Base-by-base conservation (phyloP, 2,113 vertebrate genomes). In the Stegastes partitus region DNA sequence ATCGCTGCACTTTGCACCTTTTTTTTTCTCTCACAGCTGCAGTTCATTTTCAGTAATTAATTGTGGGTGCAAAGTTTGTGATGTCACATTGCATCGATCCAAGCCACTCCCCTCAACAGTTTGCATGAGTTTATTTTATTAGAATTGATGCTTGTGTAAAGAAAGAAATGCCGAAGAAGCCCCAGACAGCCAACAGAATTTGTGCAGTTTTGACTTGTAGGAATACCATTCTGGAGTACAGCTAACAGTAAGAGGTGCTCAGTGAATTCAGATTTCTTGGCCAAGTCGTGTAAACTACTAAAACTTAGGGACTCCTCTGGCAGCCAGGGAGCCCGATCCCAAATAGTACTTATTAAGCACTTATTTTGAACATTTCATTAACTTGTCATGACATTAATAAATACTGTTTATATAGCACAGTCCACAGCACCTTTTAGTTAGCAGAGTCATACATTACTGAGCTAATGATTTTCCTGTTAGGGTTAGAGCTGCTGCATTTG, bases 381-480 rank as follows among this genome's bases (percentile, higher is more conserved):
- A 75, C 25, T 66, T 49, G 25, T 34, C 31, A 16, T 28, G 51
- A 19, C 64, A 56, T 74, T 77, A 68, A 16, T 70, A 37, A 67
- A 74, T 18, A 0, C 4, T 57, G 19, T 67, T 68, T 59, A 45
- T 19, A 23, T 25, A 64, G 51, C 26, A 21, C 1, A 62, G 53
- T 62, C 47, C 0, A 31, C 67, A 39, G 37, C 23, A 34, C 39
- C 44, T 19, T 31, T 55, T 59, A 77, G 22, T 74, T 56, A 74
- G 68, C 68, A 39, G 70, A 74, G 75, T 39, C 21, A 45, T 73
- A 58, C 57, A 78, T 86, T 75, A 83, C 62, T 56, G 54, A 77
- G 56, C 87, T 67, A 79, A 85, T 68, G 42, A 71, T 81, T 84
- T 82, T 54, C 62, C 56, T 31, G 71, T 83, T 82, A 3, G 23